phyloP scores from a whole-genome alignment of 2,888 invertebrate genomes.

The Autographa gamma region DNA sequence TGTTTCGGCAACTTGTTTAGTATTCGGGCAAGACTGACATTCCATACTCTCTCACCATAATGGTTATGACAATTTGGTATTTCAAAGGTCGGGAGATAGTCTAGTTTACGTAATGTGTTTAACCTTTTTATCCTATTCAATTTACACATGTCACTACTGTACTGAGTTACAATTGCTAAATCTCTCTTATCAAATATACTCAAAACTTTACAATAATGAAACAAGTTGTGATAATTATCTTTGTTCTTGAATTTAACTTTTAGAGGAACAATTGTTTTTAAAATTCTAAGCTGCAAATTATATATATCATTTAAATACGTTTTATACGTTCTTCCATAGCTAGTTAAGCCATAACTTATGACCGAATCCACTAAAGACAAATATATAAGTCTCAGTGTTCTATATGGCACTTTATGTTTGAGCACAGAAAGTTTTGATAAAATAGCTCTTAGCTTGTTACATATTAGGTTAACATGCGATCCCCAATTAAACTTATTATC shows the following conservation, averaged over 20 bases:
- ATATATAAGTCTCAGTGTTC: conserved; percentile 5
- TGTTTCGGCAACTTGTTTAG: conserved; percentile 13
- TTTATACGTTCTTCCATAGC: conserved; percentile 1
- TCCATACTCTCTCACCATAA: conserved; percentile 8
- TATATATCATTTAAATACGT: background rate
- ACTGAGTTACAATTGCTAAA: background rate
- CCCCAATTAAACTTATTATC: conserved; percentile 14
- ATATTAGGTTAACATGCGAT: background rate
- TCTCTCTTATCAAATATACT: background rate
- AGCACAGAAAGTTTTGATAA: conserved; percentile 7
- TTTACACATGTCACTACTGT: background rate
- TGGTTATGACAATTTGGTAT: conserved; percentile 8
- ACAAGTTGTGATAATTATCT: conserved; percentile 5
- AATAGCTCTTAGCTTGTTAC: conserved; percentile 3
- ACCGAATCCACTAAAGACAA: conserved; percentile 7
- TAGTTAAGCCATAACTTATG: background rate
- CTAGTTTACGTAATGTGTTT: background rate
- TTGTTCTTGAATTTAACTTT: background rate
- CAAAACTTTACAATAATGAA: background rate
- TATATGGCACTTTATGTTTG: conserved; percentile 12
- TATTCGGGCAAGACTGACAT: conserved; percentile 7
- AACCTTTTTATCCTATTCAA: background rate
- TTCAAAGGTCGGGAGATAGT: background rate
- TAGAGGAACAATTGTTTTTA: background rate
- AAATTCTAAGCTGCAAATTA: background rate